Evolutionary conservation across 2,113 vertebrate species (phyloP), one percentile per base, ranked within the genome.

Genomic region (Charina bottae): DNA sequence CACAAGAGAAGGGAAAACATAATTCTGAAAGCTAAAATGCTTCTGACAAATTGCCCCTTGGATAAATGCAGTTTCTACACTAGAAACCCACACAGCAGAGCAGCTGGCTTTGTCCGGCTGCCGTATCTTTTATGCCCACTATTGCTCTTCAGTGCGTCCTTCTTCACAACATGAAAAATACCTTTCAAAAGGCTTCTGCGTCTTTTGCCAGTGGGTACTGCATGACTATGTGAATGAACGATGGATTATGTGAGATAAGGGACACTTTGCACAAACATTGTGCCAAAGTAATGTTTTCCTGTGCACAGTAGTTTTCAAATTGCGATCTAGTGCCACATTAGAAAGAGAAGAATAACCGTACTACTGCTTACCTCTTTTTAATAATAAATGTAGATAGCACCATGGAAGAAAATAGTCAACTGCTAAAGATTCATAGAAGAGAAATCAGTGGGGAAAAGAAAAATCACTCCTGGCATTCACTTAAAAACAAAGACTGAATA

Each of bases 21-120:
- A 59, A 10, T 68, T 60, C 17, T 59, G 85, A 93, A 89, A n/a
- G 56, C 26, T 0, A 0, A 94, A 92, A 59, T 53, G 87, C 59
- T 85, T 0, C 91, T 89, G 72, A 53, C 86, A 9, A 23, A 46
- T 0, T 0, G 89, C 15, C 89, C 53, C 68, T 56, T 28, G 90
- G 26, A 64, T 0, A 0, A 53, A 89, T 59, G 53, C 55, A 93
- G 56, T 59, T 56, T 0, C 21, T 83, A 23, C 1, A 5, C 89
- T 0, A 0, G 0, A 0, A 0, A 0, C 0, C 53, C 56, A 23
- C n/a, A 49, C 12, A 0, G 49, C 23, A 0, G 0, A 0, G 17
- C 62, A 89, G 1, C n/a, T 1, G 0, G 12, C 3, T 93, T 0
- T 33, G 19, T 55, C 4, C 85, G 13, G 0, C 21, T 92, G 28